phyloP scores from a whole-genome alignment of 1,140 invertebrate genomes.

The Muscidifurax raptorellus region DNA sequence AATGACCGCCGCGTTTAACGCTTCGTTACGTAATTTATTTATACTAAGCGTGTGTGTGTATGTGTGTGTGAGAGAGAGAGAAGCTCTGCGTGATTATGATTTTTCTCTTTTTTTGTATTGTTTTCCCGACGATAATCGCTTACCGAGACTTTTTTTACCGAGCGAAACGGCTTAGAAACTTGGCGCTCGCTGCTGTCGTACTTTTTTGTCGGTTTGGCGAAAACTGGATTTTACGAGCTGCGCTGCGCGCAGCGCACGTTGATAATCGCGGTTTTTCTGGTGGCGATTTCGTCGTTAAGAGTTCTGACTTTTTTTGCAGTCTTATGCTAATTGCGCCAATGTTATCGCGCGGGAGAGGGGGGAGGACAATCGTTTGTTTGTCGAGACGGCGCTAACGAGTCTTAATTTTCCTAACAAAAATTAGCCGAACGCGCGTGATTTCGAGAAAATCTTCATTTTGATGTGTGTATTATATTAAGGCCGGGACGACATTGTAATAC shows the following conservation, averaged over 20 bases:
- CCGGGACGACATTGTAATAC: no score
- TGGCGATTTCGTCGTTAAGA: background rate
- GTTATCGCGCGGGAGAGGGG: background rate
- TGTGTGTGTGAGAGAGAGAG: background rate
- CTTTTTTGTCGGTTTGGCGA: conserved; percentile 4
- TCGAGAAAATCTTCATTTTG: no score
- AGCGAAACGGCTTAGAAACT: background rate
- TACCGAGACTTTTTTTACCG: background rate
- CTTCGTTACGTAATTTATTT: conserved; percentile 39
- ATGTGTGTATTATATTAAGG: no score
- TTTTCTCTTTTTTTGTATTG: conserved; percentile 3
- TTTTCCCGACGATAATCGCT: conserved; percentile 8
- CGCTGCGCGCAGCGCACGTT: background rate
- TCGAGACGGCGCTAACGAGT: background rate
- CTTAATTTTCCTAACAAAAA: background rate
- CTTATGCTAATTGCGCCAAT: background rate
- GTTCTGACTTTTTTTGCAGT: background rate
- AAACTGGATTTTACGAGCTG: conserved; percentile 27
- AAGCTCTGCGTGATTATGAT: conserved; percentile 5
- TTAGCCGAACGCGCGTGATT: no score
- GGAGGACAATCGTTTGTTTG: background rate
- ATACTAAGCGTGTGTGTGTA: background rate
- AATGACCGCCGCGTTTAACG: background rate
- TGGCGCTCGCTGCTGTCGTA: no score
- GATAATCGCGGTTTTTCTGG: background rate